Base-by-base conservation (phyloP, 2,888 invertebrate species). In the Eustalomyia histrio region DNA sequence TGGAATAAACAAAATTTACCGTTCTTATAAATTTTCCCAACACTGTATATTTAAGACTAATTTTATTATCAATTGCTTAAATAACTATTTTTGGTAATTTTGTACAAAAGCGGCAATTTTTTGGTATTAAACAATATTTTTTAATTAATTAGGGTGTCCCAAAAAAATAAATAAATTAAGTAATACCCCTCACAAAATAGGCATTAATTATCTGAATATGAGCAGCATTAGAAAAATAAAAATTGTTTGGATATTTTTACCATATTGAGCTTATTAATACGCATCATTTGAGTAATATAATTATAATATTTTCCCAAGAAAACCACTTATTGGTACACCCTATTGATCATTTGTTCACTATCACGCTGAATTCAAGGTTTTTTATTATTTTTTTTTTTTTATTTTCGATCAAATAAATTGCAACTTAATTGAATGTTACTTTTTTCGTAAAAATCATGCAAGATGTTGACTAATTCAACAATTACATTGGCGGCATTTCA, bases 31-130 rank as follows among this genome's bases (percentile, higher is more conserved):
- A n/a, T n/a, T n/a, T n/a, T n/a, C n/a, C n/a, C n/a, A n/a, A n/a
- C n/a, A n/a, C 24, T 50, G 58, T 55, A 24, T 72, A 53, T 63
- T 17, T 47, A 18, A 35, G 29, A 55, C 14, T 64, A 72, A 72
- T 63, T 67, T 61, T 60, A 75, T 67, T 75, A 67, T 43, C 74
- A 52, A 67, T 67, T 67, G 67, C 67, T 35, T 55, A 52, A 12
- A n/a, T 18, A 57, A 12, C 29, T n/a, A 8, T 47, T 57, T 12
- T 33, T 7, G 47, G 52, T 35, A 50, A 29, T 17, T 50, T 17
- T 29, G 14, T 29, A n/a, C 7, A n/a, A 57, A 24, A 55, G 43
- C 14, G n/a, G 35, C 24, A 2, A 21, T 18, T 52, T 18, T 33
- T 65, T 39, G 55, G 17, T n/a, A 21, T 21, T n/a, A 14, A 65